Conservation (phyloP, 2,113 vertebrate species). For the Sterrhoptilus dennistouni region DNA sequence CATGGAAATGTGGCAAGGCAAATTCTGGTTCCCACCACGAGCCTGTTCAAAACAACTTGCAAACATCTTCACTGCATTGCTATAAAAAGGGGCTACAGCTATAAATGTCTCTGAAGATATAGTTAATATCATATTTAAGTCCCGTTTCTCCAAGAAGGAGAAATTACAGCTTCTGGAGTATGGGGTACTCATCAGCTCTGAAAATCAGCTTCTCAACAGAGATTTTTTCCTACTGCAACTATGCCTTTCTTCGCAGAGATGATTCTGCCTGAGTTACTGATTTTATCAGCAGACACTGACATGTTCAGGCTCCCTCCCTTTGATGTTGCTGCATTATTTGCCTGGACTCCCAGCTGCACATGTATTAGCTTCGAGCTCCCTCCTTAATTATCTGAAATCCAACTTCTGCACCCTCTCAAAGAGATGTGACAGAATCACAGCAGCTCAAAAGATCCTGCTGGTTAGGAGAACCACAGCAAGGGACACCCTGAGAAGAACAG, state of each 20-base stretch:
- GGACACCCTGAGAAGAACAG: background rate
- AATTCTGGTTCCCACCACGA: background rate
- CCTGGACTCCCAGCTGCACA: conserved; percentile 14
- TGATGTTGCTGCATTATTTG: background rate
- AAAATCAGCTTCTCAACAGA: background rate
- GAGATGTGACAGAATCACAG: background rate
- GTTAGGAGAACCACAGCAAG: background rate
- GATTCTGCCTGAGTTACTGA: background rate
- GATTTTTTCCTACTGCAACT: background rate
- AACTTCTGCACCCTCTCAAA: background rate
- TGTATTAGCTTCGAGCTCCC: background rate
- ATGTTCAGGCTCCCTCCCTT: conserved; percentile 1
- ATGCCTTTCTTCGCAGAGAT: background rate
- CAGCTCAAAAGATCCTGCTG: background rate
- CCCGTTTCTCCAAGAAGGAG: background rate
- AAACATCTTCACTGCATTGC: background rate
- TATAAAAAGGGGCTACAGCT: background rate
- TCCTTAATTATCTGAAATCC: conserved; percentile 25
- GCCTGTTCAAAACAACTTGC: background rate
- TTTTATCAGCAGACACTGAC: conserved; percentile 20
- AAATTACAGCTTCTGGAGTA: background rate
- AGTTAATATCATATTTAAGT: background rate
- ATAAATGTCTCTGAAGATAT: background rate
- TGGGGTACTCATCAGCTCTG: background rate
- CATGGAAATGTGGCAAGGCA: rapidly evolving